These are phyloP conservation scores for Scaptomyza montana DNA, from an alignment of 1,140 invertebrate genomes.

Conservation along the genomic window DNA sequence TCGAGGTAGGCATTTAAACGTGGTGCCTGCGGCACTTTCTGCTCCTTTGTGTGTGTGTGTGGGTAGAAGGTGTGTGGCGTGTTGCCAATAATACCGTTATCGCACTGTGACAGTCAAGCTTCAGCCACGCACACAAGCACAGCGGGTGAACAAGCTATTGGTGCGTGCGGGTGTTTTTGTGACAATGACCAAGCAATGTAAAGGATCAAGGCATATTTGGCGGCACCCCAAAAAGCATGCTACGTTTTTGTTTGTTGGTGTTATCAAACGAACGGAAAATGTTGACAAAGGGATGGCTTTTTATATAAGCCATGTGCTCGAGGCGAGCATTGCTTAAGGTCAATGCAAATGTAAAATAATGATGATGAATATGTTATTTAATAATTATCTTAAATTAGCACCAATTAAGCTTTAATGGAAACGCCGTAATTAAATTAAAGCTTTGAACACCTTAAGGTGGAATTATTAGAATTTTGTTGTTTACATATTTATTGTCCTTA, in stretches of 20 bases:
- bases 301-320: not conserved
- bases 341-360: conserved; percentile 15
- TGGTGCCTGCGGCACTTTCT: not conserved
- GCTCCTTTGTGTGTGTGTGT: conserved; percentile 4
- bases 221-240: conserved; percentile 47
- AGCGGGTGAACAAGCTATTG: not conserved
- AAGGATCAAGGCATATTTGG: conserved; percentile 61
- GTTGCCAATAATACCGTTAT: conserved; percentile 81
- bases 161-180: conserved; percentile 1
- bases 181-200: conserved; percentile 22
- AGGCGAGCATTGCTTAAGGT: conserved; percentile 3
- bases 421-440: too few species aligned
- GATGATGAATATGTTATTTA: conserved; percentile 3
- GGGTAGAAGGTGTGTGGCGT: conserved; percentile 18
- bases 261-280: conserved; percentile 2
- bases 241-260: conserved; percentile 31
- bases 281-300: conserved; percentile 10
- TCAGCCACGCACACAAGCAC: conserved; percentile 21
- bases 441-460: too few species aligned
- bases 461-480: too few species aligned
- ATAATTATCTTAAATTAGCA: conserved; percentile 6
- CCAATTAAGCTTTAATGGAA: not conserved
- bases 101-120: conserved; percentile 62
- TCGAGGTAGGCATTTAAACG: not conserved
- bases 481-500: too few species aligned